Base-by-base conservation (phyloP, 2,888 invertebrate genomes). In the Pheosia gnoma region DNA sequence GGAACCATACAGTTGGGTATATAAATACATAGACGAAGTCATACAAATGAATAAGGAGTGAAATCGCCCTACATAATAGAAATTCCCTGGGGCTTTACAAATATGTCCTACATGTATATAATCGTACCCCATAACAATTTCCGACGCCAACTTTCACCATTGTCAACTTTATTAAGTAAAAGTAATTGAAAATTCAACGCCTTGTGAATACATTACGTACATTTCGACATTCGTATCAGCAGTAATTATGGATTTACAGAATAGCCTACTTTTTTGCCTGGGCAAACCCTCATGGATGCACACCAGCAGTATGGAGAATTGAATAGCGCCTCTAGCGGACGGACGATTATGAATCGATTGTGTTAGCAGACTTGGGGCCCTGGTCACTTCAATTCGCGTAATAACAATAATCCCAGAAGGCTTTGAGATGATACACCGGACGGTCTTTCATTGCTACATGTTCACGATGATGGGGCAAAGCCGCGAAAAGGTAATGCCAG, bases 401-500 rank as follows among this genome's bases (percentile, higher is more conserved):
- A 13, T 57, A 9, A 10, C 39, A 54, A 45, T 25, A 5, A 45
- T 81, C 80, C 87, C 88, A 88, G 39, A 84, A 69, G 4, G 86
- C 75, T 45, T 80, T 1, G 70, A 59, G 6, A 84, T 75, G 65
- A 79, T 61, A 25, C 88, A 91, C 92, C 91, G 91, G 72, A 87
- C 79, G 67, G 51, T 49, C 37, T 47, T 61, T 87, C 88, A 91
- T 0, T 79, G 3, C 0, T 65, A 62, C 2, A 83, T 61, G 0
- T 78, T 66, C 0, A 96, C 95, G 36, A 97, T 77, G 71, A 88
- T 84, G 13, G 97, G 97, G 88, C 96, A 95, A 52, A 96, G 79
- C 74, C 96, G 95, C 0, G 97, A 96, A 83, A 97, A 96, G 0
- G 87, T 78, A 64, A 99, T 95, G n/a, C 99, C 99, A 7, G 91